Percentiles rank a stretch among this genome's conserved stretches.
These are phyloP conservation scores for Oreotragus oreotragus DNA, from an alignment of 2,113 vertebrate species.

Conservation along the genomic window DNA sequence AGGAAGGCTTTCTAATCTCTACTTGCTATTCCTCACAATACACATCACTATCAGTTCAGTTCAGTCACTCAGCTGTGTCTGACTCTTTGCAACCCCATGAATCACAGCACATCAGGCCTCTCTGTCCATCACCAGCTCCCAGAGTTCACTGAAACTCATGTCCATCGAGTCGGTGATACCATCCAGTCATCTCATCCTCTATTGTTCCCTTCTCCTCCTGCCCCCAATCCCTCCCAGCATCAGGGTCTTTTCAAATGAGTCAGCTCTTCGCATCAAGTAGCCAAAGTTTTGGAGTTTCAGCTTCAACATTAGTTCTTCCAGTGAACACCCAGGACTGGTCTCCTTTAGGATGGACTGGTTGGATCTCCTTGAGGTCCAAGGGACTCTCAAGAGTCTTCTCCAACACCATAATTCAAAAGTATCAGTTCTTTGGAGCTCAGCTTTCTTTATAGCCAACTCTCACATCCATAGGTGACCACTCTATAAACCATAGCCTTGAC, in stretches of 20 bases:
- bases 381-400: neutral
- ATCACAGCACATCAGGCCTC: neutral
- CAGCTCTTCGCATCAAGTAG: neutral
- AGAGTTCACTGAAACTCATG: neutral
- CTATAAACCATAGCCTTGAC: neutral
- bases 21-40: too few relatives aligned
- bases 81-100: neutral
- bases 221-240: fast-evolving
- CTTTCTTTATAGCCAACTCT: neutral
- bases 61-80: fast-evolving
- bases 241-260: neutral
- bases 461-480: neutral
- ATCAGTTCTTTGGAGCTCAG: fast-evolving
- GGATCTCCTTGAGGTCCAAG: neutral
- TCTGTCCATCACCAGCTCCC: neutral
- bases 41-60: neutral
- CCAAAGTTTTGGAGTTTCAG: neutral
- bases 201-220: neutral
- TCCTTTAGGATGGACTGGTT: neutral
- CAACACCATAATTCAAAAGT: neutral
- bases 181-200: neutral
- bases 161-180: neutral
- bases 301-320: neutral
- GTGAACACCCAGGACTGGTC: neutral
- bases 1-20: too few relatives aligned